Evolutionary conservation across 2,113 vertebrate species (phyloP).

Genomic region (Clupea harengus): DNA sequence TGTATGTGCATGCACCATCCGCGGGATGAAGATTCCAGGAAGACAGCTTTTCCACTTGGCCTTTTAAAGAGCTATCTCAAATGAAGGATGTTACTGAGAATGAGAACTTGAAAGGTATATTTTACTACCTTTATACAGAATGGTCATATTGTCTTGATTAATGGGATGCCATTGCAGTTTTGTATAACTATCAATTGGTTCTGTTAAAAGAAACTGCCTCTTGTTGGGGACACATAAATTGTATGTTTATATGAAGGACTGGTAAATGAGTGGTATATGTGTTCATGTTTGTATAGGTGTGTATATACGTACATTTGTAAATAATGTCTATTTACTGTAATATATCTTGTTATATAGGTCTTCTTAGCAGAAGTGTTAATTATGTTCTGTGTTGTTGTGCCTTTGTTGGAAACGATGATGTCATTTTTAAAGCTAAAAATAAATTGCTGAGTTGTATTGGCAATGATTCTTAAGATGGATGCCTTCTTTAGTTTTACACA

Average conservation of each 20-base stretch:
- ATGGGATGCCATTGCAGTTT: slow-evolving; percentile 45
- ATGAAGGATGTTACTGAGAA: slow-evolving; percentile 30
- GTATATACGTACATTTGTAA: slow-evolving; percentile 43
- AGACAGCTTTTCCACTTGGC: slow-evolving; percentile 23
- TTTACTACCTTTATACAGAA: slow-evolving; percentile 56
- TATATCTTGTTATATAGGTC: slow-evolving; percentile 40
- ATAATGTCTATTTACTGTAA: slow-evolving; percentile 51
- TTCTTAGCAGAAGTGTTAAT: slow-evolving; percentile 32
- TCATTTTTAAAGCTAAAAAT: slow-evolving; percentile 49
- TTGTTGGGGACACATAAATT: slow-evolving; percentile 51
- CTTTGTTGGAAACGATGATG: slow-evolving; percentile 32
- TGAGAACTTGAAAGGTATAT: slow-evolving; percentile 40
- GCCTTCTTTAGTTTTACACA: neutral
- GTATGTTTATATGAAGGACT: slow-evolving; percentile 56
- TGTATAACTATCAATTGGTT: slow-evolving; percentile 69
- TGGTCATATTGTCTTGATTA: slow-evolving; percentile 45
- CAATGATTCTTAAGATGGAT: slow-evolving; percentile 15
- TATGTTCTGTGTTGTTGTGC: slow-evolving; percentile 43
- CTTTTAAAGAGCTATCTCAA: slow-evolving; percentile 34
- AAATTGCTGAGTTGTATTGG: slow-evolving; percentile 66
- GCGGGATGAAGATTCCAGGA: slow-evolving; percentile 15
- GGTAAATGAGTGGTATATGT: neutral
- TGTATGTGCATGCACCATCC: neutral
- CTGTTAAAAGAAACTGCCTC: slow-evolving; percentile 93
- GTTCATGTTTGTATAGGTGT: slow-evolving; percentile 45